Base-by-base conservation (phyloP, 2,888 invertebrate species). In the Protula sp. region DNA sequence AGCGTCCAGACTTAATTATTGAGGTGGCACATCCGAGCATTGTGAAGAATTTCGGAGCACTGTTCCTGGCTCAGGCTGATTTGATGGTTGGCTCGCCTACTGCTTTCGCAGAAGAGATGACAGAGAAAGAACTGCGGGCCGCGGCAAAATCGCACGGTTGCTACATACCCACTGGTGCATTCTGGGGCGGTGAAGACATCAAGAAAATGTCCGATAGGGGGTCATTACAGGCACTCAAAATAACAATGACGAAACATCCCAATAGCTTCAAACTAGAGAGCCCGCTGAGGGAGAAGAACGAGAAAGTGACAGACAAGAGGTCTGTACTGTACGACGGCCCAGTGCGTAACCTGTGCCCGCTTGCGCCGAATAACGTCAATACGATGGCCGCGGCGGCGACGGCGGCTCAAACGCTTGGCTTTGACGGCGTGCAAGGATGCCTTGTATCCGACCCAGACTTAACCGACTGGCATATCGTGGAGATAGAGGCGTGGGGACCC, bases 361-460 rank as follows among this genome's bases (percentile, higher is more conserved):
- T 84, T 57, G 85, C 85, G 2, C 85, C 85, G 1, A 84, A 85
- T 71, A 85, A 86, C 65, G 85, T 85, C 19, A 85, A 86, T 75
- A 85, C 85, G 4, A 85, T 85, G 85, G 85, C 85, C 22, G 84
- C 83, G 2, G 85, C 83, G 2, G 82, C 83, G 2, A 67, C 84
- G 29, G 83, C 84, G 1, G 85, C 82, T 2, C 79, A 79, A 64
- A 84, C 81, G 64, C 75, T 85, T 26, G 85, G 85, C 5, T 83
- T 85, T 70, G 84, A 84, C 64, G 73, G 75, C 58, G 83, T 83
- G 2, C 72, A 74, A 38, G 85, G 84, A 3, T 74, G 77, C 57
- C 74, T 85, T 1, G 72, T 85, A 26, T 73, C 85, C 14, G 85
- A 85, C 72, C 83, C 84, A 19, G 76, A 72, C 83, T 84, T 69